These are phyloP conservation scores for Proteles cristata DNA, from an alignment of 2,113 vertebrate genomes.

Conservation along the genomic window DNA sequence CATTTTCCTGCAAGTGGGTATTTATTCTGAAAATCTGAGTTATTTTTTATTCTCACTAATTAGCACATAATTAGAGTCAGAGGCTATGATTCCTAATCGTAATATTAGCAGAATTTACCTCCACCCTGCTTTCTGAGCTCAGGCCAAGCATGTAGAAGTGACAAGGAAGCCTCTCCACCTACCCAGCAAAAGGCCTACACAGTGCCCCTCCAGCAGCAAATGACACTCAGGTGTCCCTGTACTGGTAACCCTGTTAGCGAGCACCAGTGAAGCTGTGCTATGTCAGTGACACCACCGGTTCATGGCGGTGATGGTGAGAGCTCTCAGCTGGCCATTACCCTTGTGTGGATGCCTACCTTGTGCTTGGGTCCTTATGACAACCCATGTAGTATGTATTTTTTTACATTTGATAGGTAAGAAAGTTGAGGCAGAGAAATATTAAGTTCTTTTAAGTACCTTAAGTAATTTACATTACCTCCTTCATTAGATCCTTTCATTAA, in stretches of 20 bases:
- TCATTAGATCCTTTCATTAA: neutral
- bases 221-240: neutral
- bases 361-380: neutral
- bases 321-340: no score
- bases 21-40: neutral
- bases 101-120: neutral
- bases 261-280: neutral
- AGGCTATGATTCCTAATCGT: neutral
- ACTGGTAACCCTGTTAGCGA: no score
- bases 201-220: neutral
- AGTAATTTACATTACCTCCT: neutral
- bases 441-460: neutral
- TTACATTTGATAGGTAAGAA: neutral
- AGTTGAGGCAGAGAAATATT: neutral
- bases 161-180: fast-evolving
- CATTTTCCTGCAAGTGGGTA: neutral
- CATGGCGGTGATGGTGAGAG: no score
- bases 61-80: neutral
- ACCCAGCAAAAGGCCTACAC: neutral
- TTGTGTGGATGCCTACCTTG: no score
- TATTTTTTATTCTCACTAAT: slow-evolving; percentile 25
- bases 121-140: neutral
- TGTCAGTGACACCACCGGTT: neutral
- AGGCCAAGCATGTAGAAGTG: neutral
- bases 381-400: neutral